phyloP scores from a whole-genome alignment of 2,113 vertebrate species.

The Leucosticte australis region DNA sequence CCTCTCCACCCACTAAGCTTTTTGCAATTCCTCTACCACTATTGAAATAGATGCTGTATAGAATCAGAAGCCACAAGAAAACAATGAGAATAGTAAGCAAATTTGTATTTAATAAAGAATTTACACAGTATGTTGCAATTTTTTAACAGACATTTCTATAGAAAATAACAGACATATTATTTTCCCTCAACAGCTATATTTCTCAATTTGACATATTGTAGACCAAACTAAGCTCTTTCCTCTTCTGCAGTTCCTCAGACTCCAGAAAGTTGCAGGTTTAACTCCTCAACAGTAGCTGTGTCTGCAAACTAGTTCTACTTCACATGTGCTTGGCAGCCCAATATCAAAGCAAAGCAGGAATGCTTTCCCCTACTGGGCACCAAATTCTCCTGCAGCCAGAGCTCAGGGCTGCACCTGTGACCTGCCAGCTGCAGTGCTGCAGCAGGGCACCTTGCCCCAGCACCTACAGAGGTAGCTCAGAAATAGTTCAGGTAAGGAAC shows the following conservation, averaged over 20 bases:
- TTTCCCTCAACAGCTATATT: neutral
- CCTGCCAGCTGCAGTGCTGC: accelerated
- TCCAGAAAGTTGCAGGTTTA: neutral
- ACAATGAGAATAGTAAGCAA: neutral
- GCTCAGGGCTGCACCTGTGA: accelerated
- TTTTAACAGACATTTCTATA: neutral
- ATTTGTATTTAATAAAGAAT: neutral
- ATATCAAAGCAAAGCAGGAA: neutral
- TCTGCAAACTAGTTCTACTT: neutral
- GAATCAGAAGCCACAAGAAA: neutral
- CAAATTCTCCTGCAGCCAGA: accelerated
- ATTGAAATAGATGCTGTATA: neutral
- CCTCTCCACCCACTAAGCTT: neutral
- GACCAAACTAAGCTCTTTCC: neutral
- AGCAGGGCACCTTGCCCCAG: neutral
- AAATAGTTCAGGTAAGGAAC: neutral
- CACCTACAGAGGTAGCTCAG: neutral
- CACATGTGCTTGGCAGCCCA: neutral
- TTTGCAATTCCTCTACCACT: neutral
- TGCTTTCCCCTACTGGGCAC: neutral
- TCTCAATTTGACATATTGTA: neutral
- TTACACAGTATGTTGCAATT: neutral
- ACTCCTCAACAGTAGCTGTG: neutral
- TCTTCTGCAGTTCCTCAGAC: neutral
- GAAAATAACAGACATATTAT: neutral